These are phyloP conservation scores for Tachina fera DNA, from an alignment of 2,888 invertebrate genomes.

Conservation along the genomic window DNA sequence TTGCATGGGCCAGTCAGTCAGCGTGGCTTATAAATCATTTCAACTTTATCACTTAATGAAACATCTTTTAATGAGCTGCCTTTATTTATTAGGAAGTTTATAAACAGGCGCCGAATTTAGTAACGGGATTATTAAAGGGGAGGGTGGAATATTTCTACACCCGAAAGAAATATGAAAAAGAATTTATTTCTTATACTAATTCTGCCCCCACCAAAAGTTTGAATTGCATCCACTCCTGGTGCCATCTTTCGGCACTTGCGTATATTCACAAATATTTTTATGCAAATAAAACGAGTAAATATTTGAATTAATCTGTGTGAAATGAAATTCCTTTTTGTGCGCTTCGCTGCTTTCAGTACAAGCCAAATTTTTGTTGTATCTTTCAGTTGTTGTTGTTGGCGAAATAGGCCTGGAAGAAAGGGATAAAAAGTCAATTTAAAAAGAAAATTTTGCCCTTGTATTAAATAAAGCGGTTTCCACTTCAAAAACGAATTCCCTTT, in stretches of 20 bases:
- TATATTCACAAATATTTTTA: too few relatives aligned
- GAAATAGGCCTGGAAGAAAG: background rate
- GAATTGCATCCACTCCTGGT: too few relatives aligned
- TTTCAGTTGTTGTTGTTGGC: background rate
- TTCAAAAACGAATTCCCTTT: conserved; percentile 56
- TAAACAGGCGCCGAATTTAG: background rate
- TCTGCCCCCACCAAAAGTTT: too few relatives aligned
- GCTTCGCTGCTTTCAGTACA: too few relatives aligned
- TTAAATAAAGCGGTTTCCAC: conserved; percentile 69
- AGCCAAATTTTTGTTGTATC: background rate
- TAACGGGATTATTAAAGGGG: too few relatives aligned
- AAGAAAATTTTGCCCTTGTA: conserved; percentile 55
- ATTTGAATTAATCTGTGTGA: too few relatives aligned
- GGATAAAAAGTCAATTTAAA: conserved; percentile 26
- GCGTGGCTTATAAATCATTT: conserved; percentile 54
- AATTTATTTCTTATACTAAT: too few relatives aligned
- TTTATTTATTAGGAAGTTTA: conserved; percentile 9
- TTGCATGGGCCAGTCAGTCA: conserved; percentile 6
- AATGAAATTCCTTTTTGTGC: too few relatives aligned
- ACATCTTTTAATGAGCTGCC: background rate
- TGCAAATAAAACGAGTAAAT: too few relatives aligned
- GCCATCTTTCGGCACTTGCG: too few relatives aligned
- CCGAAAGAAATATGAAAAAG: too few relatives aligned
- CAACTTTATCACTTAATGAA: conserved; percentile 55
- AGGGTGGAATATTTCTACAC: too few relatives aligned